phyloP scores from a whole-genome alignment of 2,113 vertebrate species.

The Smithornis capensis region DNA sequence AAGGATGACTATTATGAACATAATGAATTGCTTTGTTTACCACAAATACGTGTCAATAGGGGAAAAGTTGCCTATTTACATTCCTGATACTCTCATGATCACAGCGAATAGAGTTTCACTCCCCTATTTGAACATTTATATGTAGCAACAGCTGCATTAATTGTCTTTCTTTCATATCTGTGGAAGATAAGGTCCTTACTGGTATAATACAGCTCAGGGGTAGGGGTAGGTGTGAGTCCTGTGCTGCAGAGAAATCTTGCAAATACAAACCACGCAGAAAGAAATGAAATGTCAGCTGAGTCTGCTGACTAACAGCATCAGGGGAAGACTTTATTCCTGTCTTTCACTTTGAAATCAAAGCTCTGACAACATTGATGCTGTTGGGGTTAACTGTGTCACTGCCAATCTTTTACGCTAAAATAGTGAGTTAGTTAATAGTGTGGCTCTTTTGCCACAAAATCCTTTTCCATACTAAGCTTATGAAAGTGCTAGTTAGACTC shows the following conservation, averaged over 20 bases:
- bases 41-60: neutral
- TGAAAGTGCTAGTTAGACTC: neutral
- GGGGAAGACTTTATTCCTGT: neutral
- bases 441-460: neutral
- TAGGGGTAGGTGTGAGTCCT: neutral
- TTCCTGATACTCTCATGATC: neutral
- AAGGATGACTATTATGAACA: neutral
- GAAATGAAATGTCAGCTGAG: neutral
- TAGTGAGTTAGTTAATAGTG: accelerated
- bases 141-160: neutral
- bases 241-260: neutral
- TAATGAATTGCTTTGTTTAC: neutral
- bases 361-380: neutral
- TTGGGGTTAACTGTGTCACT: neutral
- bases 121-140: neutral
- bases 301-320: neutral
- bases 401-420: neutral
- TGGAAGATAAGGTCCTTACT: neutral
- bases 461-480: neutral
- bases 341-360: neutral
- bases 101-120: neutral
- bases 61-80: neutral
- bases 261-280: neutral
- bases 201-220: neutral
- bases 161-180: neutral